Conservation (phyloP, 2,888 invertebrate species). For the Eilema griseolum region DNA sequence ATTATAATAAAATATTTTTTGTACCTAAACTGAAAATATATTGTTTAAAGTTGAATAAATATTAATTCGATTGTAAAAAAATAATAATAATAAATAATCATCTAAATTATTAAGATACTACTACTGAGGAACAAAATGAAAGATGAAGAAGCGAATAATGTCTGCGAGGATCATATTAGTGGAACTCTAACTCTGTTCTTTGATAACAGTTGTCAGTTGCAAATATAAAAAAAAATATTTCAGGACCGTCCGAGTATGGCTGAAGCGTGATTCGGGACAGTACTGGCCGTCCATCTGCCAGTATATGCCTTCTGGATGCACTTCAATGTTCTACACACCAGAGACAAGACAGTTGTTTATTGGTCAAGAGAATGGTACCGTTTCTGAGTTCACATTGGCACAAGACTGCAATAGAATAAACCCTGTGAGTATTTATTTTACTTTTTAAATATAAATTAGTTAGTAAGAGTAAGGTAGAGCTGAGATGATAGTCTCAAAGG, state of each 20-base stretch:
- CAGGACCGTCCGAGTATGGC: constrained; percentile 98
- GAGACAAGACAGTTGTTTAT: constrained; percentile 96
- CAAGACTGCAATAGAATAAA: constrained; percentile 98
- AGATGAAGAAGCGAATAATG: too few relatives aligned
- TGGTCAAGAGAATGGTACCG: constrained; percentile 98
- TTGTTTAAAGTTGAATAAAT: too few relatives aligned
- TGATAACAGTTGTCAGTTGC: not conserved
- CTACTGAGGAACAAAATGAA: too few relatives aligned
- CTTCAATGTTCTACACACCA: constrained; percentile 94
- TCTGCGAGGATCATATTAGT: too few relatives aligned
- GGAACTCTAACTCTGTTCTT: not conserved
- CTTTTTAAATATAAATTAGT: constrained; percentile 5
- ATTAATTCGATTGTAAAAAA: too few relatives aligned
- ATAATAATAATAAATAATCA: too few relatives aligned
- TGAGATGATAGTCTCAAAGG: too few relatives aligned
- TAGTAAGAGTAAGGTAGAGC: too few relatives aligned
- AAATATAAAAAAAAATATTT: constrained; percentile 5
- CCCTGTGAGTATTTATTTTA: constrained; percentile 84
- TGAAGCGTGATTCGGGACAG: constrained; percentile 98
- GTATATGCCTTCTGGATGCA: constrained; percentile 97
- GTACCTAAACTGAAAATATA: too few relatives aligned
- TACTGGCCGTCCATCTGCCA: constrained; percentile 99
- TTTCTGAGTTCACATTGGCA: constrained; percentile 95
- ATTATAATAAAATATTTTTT: too few relatives aligned
- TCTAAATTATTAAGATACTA: too few relatives aligned